Conservation (phyloP, 2,113 vertebrate species). For the Spea multiplicata region DNA sequence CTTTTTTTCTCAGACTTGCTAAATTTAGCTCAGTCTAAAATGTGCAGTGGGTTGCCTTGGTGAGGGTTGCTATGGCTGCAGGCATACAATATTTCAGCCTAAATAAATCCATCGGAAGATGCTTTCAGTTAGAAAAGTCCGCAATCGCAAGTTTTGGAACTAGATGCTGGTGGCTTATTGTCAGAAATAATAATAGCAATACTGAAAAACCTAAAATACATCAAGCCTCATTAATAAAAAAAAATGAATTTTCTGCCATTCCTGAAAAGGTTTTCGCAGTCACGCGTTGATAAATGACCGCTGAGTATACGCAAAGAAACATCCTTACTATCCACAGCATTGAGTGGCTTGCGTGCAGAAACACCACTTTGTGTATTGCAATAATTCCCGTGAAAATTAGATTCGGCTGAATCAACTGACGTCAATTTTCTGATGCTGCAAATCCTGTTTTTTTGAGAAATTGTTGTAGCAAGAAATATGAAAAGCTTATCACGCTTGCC, state of each 20-base stretch:
- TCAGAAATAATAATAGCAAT: background rate
- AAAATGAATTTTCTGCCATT: background rate
- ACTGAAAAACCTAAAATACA: background rate
- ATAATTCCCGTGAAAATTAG: background rate
- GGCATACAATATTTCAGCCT: slow-evolving; percentile 63
- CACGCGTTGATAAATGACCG: background rate
- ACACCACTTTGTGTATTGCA: background rate
- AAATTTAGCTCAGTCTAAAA: slow-evolving; percentile 67
- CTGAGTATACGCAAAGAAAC: background rate
- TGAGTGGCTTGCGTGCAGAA: background rate
- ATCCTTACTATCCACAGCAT: background rate
- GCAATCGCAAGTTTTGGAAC: slow-evolving; percentile 50
- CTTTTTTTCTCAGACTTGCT: slow-evolving; percentile 56
- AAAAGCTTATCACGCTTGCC: no score
- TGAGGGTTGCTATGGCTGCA: slow-evolving; percentile 76
- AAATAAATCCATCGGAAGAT: slow-evolving; percentile 57
- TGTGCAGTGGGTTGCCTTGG: slow-evolving; percentile 69
- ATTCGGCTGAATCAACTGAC: background rate
- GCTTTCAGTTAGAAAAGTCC: slow-evolving; percentile 51
- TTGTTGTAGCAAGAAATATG: no score
- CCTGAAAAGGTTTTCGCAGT: background rate
- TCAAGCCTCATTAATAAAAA: background rate
- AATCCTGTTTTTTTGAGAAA: no score
- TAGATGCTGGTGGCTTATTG: slow-evolving; percentile 31
- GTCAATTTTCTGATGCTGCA: no score